Evolutionary conservation across 2,888 invertebrate species (phyloP), one percentile per base, ranked within the genome.

Genomic region (Blastobasis lacticolella): DNA sequence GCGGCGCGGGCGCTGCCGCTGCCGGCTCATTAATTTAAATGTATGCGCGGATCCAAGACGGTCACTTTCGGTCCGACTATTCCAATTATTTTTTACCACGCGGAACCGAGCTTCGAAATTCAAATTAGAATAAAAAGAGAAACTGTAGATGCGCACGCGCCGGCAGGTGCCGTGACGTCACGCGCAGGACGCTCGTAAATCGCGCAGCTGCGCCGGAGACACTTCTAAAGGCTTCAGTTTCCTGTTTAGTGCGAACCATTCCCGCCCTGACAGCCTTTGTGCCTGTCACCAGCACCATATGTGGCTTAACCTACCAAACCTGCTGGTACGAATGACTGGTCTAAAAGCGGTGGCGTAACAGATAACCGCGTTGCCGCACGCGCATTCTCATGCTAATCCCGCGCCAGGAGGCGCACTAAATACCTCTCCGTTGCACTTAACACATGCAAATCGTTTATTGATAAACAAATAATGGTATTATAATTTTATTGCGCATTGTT

Each of bases 361-460:
- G 23, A 23, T 23, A 23, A 23, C 23, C 23, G 23, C 2, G 23
- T 3, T 2, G 49, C 61, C 76, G 75, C 71, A 57, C 50, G 72
- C 75, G 75, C 78, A 78, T 79, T 78, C 69, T 69, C 66, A 83
- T 80, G 81, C 68, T 71, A 81, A 84, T 78, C 76, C 67, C 59
- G 55, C 66, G 60, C 69, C 67, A 66, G 67, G 66, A 66, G 65
- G 57, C 67, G 54, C 61, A 59, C 71, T 69, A 71, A 69, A 65
- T 68, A 65, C 70, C 60, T 60, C 65, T 69, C 67, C 62, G 58
- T 60, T 70, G 70, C 78, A 79, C 72, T 78, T 78, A 76, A 76
- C 82, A 82, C 81, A 86, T 86, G 85, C 85, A 78, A 85, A 86
- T 84, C 73, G 70, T 69, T 75, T 80, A 81, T 84, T 81, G 80